Percentiles rank a stretch among this genome's conserved stretches.
Evolutionary conservation across 2,113 vertebrate species (phyloP).

Genomic region (Nycticebus coucang): DNA sequence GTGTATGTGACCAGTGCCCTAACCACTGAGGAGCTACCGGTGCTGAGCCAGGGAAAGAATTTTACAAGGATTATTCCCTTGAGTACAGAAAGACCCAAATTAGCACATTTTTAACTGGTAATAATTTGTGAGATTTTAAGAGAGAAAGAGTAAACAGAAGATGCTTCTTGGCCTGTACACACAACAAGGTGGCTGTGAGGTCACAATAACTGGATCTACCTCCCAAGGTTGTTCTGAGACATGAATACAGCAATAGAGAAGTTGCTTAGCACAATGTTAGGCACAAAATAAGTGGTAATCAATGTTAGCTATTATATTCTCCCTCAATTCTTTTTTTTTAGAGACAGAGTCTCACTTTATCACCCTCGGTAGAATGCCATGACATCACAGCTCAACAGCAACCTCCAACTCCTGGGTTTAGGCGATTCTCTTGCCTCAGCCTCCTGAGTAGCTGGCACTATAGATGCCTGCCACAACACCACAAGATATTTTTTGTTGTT

Average conservation of each 20-base stretch:
- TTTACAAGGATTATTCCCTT: not conserved
- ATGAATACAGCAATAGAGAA: not conserved
- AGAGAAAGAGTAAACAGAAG: not conserved
- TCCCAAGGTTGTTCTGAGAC: not conserved
- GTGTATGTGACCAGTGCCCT: no score
- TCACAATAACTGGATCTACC: not conserved
- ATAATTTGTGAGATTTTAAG: not conserved
- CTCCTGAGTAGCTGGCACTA: no score
- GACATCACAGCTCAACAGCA: no score
- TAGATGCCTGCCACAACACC: no score
- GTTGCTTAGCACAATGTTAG: not conserved
- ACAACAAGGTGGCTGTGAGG: not conserved
- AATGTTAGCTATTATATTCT: not conserved
- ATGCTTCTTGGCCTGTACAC: no score
- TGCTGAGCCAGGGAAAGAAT: not conserved
- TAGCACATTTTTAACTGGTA: not conserved
- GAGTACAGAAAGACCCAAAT: not conserved
- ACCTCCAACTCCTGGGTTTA: no score
- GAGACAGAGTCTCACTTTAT: no score
- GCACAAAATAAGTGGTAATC: not conserved
- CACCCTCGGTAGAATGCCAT: no score
- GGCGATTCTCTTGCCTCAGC: no score
- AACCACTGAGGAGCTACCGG: no score
- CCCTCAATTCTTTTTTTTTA: no score
- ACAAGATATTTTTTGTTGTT: no score